Evolutionary conservation across 2,888 invertebrate genomes (phyloP).

Genomic region (Crepidodera aurea): DNA sequence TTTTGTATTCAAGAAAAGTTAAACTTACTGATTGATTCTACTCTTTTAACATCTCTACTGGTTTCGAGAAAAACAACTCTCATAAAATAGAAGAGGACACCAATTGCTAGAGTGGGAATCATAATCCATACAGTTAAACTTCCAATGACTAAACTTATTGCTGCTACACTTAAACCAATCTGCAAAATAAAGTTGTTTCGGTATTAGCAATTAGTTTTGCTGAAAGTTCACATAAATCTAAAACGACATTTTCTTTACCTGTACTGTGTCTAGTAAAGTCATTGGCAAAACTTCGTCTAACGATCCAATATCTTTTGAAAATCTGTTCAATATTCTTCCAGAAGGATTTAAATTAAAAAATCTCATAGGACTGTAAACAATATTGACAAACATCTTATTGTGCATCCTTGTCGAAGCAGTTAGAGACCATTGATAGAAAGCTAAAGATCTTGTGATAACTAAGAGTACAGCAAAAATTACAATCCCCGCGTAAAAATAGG

Average conservation of each 20-base stretch:
- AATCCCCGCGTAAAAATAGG: constrained; percentile 20
- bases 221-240: neutral
- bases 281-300: constrained; percentile 65
- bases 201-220: no score
- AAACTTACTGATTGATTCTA: constrained; percentile 72
- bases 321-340: constrained; percentile 72
- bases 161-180: constrained; percentile 41
- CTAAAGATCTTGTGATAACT: constrained; percentile 61
- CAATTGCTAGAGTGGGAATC: constrained; percentile 70
- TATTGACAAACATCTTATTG: constrained; percentile 63
- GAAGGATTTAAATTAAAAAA: constrained; percentile 77
- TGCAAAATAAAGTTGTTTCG: no score
- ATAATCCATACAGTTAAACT: constrained; percentile 73
- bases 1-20: no score
- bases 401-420: constrained; percentile 67
- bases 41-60: constrained; percentile 74
- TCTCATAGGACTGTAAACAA: constrained; percentile 70
- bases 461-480: constrained; percentile 38
- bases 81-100: constrained; percentile 69
- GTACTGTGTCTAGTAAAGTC: constrained; percentile 64
- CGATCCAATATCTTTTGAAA: constrained; percentile 75
- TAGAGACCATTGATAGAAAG: constrained; percentile 65
- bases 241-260: constrained; percentile 46
- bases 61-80: constrained; percentile 73
- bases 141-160: constrained; percentile 68